A percentile compares a stretch with the other conserved stretches of the same genome.
These are phyloP conservation scores for Ericerus pela DNA, from an alignment of 1,140 invertebrate species.

Conservation along the genomic window DNA sequence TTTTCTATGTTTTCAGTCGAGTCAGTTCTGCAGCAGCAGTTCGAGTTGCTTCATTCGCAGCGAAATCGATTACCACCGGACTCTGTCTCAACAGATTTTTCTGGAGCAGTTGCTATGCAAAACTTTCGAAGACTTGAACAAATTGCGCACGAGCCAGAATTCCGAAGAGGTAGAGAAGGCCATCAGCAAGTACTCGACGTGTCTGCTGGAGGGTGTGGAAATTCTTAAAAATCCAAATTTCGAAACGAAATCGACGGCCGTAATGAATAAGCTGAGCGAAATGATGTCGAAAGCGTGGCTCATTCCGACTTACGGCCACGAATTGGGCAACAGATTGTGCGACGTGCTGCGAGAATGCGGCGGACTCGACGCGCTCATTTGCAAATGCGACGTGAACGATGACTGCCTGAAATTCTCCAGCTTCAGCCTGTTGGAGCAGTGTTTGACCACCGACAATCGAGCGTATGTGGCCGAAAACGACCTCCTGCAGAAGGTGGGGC, in stretches of 20 bases:
- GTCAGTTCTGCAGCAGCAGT: too few relatives aligned
- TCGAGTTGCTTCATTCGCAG: too few relatives aligned
- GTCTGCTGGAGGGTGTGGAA: constrained; percentile 51
- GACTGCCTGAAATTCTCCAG: constrained; percentile 64
- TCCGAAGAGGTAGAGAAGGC: constrained; percentile 61
- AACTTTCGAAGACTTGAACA: constrained; percentile 64
- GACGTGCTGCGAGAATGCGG: constrained; percentile 75
- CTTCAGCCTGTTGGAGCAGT: constrained; percentile 82
- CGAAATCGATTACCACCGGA: too few relatives aligned
- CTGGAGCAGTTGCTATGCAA: constrained; percentile 43
- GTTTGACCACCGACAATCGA: constrained; percentile 85
- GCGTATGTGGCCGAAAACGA: constrained; percentile 87
- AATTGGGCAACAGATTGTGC: constrained; percentile 68
- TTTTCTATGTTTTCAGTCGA: too few relatives aligned
- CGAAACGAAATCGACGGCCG: constrained; percentile 38
- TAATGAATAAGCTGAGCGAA: constrained; percentile 60
- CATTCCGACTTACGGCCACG: constrained; percentile 81
- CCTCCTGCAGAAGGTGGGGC: constrained; percentile 76
- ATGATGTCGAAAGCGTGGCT: constrained; percentile 79
- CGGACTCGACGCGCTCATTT: constrained; percentile 74
- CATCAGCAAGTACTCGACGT: constrained; percentile 61
- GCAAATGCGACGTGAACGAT: constrained; percentile 57
- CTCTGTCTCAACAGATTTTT: too few relatives aligned
- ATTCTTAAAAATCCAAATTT: constrained; percentile 17
- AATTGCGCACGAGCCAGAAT: constrained; percentile 50